phyloP scores from a whole-genome alignment of 37 sponge, comb jelly and placozoan species.

The Oopsacas minuta region DNA sequence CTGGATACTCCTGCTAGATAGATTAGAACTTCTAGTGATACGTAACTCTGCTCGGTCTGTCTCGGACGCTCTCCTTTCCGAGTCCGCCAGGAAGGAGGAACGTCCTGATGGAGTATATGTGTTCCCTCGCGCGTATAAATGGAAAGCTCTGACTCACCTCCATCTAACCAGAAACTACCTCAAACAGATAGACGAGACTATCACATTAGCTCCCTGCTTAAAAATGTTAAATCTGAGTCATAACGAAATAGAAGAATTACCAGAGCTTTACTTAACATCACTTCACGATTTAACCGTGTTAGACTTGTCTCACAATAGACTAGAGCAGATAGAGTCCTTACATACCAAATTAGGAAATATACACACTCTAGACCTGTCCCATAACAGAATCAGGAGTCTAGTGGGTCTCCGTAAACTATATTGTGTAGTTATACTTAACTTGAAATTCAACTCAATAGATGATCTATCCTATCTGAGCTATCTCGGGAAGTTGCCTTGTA shows the following conservation, averaged over 20 bases:
- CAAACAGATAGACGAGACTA: neutral
- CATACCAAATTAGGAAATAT: slow-evolving; percentile 31
- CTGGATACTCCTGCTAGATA: slow-evolving; percentile 4
- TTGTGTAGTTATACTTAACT: slow-evolving; percentile 33
- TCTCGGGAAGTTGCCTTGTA: slow-evolving; percentile 27
- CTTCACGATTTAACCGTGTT: neutral
- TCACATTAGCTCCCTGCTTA: slow-evolving; percentile 26
- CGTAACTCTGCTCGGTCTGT: neutral
- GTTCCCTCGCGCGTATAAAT: neutral
- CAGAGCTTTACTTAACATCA: neutral
- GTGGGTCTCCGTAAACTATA: slow-evolving; percentile 32
- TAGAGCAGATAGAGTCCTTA: neutral
- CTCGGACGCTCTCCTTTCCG: neutral
- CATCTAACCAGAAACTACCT: neutral
- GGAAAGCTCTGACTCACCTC: neutral
- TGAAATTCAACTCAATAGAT: slow-evolving; percentile 29
- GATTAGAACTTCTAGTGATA: neutral
- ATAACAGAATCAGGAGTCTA: slow-evolving; percentile 21
- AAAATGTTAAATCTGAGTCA: slow-evolving; percentile 34
- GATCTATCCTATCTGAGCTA: slow-evolving; percentile 35
- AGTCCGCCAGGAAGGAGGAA: neutral
- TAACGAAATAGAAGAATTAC: slow-evolving; percentile 33
- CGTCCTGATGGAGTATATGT: neutral
- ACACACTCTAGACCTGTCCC: slow-evolving; percentile 28
- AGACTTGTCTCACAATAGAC: neutral